Conservation (phyloP, 2,888 invertebrate species). For the Clepsis dumicolana region DNA sequence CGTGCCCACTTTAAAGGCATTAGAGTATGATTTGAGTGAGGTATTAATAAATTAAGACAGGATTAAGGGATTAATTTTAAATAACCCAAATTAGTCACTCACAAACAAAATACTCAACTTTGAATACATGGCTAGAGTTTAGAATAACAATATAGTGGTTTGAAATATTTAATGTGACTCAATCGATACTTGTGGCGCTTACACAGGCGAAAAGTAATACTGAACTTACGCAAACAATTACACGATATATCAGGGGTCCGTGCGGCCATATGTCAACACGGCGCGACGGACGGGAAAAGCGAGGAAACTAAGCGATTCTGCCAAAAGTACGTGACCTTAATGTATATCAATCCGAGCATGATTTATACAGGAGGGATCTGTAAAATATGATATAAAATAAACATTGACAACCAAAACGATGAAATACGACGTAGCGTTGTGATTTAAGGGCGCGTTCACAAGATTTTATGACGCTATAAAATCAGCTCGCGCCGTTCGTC, state of each 20-base stretch:
- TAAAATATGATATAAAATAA: constrained; percentile 87
- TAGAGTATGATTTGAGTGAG: background rate
- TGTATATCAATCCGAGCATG: constrained; percentile 83
- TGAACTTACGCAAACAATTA: constrained; percentile 52
- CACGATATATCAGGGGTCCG: constrained; percentile 52
- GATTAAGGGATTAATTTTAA: background rate
- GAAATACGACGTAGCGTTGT: constrained; percentile 83
- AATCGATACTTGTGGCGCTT: constrained; percentile 30
- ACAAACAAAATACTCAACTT: background rate
- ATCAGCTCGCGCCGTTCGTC: constrained; percentile 74
- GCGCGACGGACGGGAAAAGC: constrained; percentile 51
- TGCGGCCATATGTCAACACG: constrained; percentile 69
- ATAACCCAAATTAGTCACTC: background rate
- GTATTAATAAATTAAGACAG: background rate
- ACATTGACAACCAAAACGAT: constrained; percentile 86
- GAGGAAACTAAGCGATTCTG: constrained; percentile 78
- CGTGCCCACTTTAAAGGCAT: constrained; percentile 5
- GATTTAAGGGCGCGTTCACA: constrained; percentile 85
- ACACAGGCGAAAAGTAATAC: constrained; percentile 41
- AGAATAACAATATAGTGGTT: background rate
- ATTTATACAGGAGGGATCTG: constrained; percentile 83
- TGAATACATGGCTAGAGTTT: background rate
- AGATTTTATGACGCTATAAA: constrained; percentile 85
- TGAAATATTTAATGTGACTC: constrained; percentile 9
- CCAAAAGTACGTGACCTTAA: constrained; percentile 84